Evolutionary conservation across 2,113 vertebrate species (phyloP).

Genomic region (Alethe castanea): DNA sequence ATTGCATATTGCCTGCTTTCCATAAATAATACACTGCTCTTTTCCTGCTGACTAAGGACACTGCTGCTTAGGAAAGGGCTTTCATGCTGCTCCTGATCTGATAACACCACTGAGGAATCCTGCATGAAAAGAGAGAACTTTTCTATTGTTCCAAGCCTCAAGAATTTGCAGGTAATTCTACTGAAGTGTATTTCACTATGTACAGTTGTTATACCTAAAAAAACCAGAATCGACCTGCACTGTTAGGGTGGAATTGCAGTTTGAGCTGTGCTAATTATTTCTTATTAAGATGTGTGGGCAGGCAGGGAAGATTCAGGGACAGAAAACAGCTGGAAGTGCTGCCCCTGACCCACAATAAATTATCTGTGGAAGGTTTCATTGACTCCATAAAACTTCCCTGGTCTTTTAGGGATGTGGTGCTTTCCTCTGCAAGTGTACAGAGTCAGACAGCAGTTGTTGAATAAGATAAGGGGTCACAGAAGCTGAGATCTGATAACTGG

Average conservation of each 20-base stretch:
- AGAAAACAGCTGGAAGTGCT: neutral
- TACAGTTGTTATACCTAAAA: neutral
- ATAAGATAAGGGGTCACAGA: neutral
- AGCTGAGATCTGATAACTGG: neutral
- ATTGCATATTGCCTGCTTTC: neutral
- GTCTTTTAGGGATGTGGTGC: neutral
- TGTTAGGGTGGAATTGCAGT: neutral
- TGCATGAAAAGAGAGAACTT: neutral
- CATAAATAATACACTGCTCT: neutral
- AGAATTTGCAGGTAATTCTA: neutral
- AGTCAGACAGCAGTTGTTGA: neutral
- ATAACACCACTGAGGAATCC: neutral
- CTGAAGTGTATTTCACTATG: neutral
- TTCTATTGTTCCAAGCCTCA: neutral
- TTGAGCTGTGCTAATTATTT: neutral
- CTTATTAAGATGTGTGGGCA: neutral
- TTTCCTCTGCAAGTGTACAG: neutral
- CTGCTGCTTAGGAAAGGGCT: neutral
- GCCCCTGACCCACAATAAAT: neutral
- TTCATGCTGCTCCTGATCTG: neutral
- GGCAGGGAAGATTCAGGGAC: neutral
- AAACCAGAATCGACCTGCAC: neutral
- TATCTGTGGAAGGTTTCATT: neutral
- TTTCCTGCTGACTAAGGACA: constrained; percentile 11
- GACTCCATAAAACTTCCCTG: neutral